Evolutionary conservation across 2,888 invertebrate genomes (phyloP).

Genomic region (Mylabris sibirica): DNA sequence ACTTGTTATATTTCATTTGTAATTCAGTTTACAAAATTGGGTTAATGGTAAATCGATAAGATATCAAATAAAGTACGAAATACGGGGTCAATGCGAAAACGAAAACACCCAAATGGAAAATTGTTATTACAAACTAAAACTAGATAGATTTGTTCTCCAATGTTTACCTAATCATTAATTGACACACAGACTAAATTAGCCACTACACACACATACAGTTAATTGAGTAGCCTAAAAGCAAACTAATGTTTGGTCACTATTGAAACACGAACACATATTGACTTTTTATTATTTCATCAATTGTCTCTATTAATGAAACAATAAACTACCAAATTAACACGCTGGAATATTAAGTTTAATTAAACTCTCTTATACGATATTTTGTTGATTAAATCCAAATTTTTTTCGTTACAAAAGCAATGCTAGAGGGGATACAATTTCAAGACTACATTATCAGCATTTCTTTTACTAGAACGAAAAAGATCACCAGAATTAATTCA

Average conservation of each 20-base stretch:
- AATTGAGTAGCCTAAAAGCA: background rate
- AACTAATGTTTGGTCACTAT: background rate
- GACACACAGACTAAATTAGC: background rate
- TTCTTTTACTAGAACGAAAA: background rate
- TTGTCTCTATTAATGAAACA: background rate
- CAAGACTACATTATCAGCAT: background rate
- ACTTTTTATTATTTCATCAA: background rate
- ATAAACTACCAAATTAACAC: background rate
- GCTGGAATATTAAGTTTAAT: background rate
- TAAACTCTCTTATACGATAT: background rate
- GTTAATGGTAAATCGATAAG: constrained; percentile 7
- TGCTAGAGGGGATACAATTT: background rate
- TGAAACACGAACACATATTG: background rate
- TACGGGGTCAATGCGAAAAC: background rate
- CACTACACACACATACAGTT: background rate
- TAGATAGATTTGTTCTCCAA: background rate
- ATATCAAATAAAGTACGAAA: background rate
- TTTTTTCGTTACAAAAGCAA: background rate
- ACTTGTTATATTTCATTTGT: constrained; percentile 3
- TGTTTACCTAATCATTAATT: background rate
- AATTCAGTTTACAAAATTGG: constrained; percentile 4
- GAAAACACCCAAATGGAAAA: background rate
- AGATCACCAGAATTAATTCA: background rate
- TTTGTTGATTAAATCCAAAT: background rate
- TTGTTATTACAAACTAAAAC: background rate